These are phyloP conservation scores for Andricus grossulariae DNA, from an alignment of 1,140 invertebrate genomes.

Conservation along the genomic window DNA sequence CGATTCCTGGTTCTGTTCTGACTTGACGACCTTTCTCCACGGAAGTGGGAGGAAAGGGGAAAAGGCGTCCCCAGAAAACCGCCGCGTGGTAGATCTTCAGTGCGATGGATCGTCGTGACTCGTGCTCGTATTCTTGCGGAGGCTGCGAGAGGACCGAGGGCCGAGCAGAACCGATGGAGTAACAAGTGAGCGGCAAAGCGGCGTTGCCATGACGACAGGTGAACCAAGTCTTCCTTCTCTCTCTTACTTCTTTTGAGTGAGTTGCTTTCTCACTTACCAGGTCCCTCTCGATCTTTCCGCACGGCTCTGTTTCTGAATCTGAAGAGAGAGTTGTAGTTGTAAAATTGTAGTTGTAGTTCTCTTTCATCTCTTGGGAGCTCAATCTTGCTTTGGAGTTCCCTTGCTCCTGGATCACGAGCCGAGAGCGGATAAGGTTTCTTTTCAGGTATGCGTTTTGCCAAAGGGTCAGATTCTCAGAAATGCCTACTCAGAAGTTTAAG, in stretches of 20 bases:
- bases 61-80: conserved; percentile 29
- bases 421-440: too few relatives aligned
- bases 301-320: background rate
- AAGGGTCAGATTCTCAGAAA: too few relatives aligned
- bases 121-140: conserved; percentile 62
- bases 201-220: conserved; percentile 76
- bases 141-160: conserved; percentile 70
- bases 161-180: conserved; percentile 72
- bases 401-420: too few relatives aligned
- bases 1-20: conserved; percentile 12
- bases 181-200: conserved; percentile 75
- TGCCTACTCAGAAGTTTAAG: too few relatives aligned
- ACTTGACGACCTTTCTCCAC: conserved; percentile 43
- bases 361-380: too few relatives aligned
- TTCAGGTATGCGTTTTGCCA: too few relatives aligned
- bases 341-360: background rate
- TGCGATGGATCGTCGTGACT: conserved; percentile 63
- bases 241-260: background rate
- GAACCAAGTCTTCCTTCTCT: conserved; percentile 62
- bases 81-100: conserved; percentile 30
- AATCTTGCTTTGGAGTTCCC: too few relatives aligned
- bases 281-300: conserved; percentile 2
- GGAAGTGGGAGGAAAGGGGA: conserved; percentile 33
- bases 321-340: background rate
- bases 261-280: background rate